phyloP scores from a whole-genome alignment of 2,888 invertebrate species.

The Syrphus vitripennis region DNA sequence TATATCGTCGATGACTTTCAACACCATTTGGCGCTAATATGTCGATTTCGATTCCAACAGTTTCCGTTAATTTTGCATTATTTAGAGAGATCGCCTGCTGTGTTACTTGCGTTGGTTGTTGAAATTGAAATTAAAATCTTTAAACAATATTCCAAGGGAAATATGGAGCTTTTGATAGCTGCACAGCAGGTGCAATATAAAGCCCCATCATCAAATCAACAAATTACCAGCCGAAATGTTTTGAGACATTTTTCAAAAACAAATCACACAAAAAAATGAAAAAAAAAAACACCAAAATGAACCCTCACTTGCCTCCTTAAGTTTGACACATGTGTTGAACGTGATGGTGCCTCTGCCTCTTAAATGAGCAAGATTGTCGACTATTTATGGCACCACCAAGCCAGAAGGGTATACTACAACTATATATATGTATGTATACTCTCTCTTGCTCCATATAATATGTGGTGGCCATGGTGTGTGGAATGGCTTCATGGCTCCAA shows the following conservation, averaged over 20 bases:
- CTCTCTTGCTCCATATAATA: slow-evolving; percentile 62
- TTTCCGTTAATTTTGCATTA: slow-evolving; percentile 56
- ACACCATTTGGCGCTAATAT: slow-evolving; percentile 57
- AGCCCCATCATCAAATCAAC: slow-evolving; percentile 37
- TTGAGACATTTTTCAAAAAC: slow-evolving; percentile 42
- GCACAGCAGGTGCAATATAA: slow-evolving; percentile 57
- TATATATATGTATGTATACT: neutral
- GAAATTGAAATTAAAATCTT: slow-evolving; percentile 41
- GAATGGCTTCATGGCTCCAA: slow-evolving; percentile 57
- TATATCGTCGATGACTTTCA: slow-evolving; percentile 31
- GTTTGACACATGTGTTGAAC: slow-evolving; percentile 13
- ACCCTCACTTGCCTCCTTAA: neutral
- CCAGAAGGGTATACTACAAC: slow-evolving; percentile 39
- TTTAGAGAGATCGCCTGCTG: slow-evolving; percentile 23
- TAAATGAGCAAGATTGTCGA: slow-evolving; percentile 39
- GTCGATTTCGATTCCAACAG: slow-evolving; percentile 35
- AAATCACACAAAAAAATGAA: slow-evolving; percentile 17
- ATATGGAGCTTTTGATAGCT: slow-evolving; percentile 46
- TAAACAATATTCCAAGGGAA: slow-evolving; percentile 2
- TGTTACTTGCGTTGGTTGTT: slow-evolving; percentile 31
- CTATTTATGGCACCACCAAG: slow-evolving; percentile 63
- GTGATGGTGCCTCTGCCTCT: slow-evolving; percentile 9
- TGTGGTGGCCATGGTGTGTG: slow-evolving; percentile 36
- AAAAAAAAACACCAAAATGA: slow-evolving; percentile 1
- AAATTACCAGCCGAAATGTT: slow-evolving; percentile 12